Base-by-base conservation (phyloP, 2,113 vertebrate genomes). In the Pontoporia blainvillei region DNA sequence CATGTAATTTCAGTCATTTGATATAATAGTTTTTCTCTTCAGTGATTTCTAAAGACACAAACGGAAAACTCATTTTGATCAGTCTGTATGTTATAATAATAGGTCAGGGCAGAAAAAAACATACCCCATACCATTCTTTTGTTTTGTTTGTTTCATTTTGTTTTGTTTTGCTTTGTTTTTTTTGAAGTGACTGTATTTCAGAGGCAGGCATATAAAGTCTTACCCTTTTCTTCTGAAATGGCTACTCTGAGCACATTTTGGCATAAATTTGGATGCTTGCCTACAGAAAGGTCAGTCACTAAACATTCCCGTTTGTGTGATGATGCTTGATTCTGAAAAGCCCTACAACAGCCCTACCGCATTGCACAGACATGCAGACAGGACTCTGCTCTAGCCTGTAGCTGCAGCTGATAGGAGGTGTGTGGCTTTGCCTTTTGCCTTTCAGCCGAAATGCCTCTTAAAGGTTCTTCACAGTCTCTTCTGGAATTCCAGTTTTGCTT, bases 191-290 rank as follows among this genome's bases (percentile, higher is more conserved):
- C 71, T 67, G 1, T 78, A 81, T 92, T 94, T 94, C 71, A 91
- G 29, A 8, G 17, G 11, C 39, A 93, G 39, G 66, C 71, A 75
- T 89, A 57, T 57, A 93, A 78, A 36, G 69, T 64, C 23, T 52
- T 96, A 85, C 8, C 62, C 20, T 66, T 83, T 71, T 94, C 94
- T 96, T 95, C 23, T 83, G 79, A 73, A 93, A 84, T 94, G 75
- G 44, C 57, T 54, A 7, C 73, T 84, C 1, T 49, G 73, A 96
- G 69, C 34, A 61, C 46, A 31, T 88, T 90, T 92, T 96, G 18
- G 88, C 85, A 86, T 87, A 85, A 81, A 67, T 67, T 71, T 92
- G 39, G 34, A n/a, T 76, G 66, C 62, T 88, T 62, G 29, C 71
- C 76, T 76, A 18, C 34, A 57, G 73, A 94, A 93, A 73, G 52